Evolutionary conservation across 2,797 vertebrate genomes (phyloP).

Genomic region (Danio tinwini): DNA sequence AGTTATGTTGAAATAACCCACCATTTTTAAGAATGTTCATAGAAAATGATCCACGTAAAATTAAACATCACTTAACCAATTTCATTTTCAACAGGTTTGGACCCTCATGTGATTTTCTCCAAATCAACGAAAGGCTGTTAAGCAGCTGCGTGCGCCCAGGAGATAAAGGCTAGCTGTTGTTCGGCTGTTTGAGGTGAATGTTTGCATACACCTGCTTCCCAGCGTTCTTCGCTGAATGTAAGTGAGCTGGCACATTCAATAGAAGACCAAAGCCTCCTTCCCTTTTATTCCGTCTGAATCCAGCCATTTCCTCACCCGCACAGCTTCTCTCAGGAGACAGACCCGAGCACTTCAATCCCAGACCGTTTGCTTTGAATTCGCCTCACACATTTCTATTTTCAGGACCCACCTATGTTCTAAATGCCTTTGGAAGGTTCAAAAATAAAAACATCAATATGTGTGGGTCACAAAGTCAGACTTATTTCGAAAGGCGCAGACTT

Average conservation of each 20-base stretch:
- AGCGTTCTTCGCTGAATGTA: constrained; percentile 13
- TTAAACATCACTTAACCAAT: neutral
- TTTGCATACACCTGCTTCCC: constrained; percentile 29
- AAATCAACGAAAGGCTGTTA: constrained; percentile 11
- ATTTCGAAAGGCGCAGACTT: constrained; percentile 19
- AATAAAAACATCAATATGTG: constrained; percentile 36
- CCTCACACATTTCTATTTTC: constrained; percentile 42
- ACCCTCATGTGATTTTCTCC: neutral
- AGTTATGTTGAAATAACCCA: no score
- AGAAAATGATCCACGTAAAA: neutral
- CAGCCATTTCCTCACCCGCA: constrained; percentile 16
- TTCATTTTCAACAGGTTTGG: neutral
- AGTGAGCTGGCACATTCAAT: constrained; percentile 25
- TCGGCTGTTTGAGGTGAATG: constrained; percentile 31
- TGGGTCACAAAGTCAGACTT: constrained; percentile 37
- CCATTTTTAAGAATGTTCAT: neutral
- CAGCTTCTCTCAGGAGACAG: constrained; percentile 38
- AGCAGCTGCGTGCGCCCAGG: constrained; percentile 14
- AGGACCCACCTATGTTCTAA: constrained; percentile 32
- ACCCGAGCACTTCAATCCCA: constrained; percentile 3
- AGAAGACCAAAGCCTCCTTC: constrained; percentile 26
- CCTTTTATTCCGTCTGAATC: constrained; percentile 16
- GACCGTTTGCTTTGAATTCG: constrained; percentile 37
- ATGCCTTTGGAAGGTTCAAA: constrained; percentile 27
- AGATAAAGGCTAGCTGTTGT: constrained; percentile 37